Percentiles rank a stretch among this genome's conserved stretches.
Conservation (phyloP, 2,113 vertebrate species). For the Leucosticte australis region DNA sequence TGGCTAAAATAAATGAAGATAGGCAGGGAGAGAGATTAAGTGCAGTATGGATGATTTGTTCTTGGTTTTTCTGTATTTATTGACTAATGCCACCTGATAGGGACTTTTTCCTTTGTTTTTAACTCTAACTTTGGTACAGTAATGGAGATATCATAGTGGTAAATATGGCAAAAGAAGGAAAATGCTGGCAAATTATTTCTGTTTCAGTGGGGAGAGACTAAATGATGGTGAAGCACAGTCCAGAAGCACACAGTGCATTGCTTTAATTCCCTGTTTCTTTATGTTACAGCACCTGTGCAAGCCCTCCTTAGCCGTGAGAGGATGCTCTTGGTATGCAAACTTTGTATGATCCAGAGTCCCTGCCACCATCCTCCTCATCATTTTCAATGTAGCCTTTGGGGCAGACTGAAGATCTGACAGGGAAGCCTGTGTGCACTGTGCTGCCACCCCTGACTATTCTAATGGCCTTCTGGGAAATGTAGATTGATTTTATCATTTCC, state of each 20-base stretch:
- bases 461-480: background rate
- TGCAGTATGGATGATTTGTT: background rate
- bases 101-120: background rate
- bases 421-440: background rate
- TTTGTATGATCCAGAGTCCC: background rate
- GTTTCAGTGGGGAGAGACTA: background rate
- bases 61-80: background rate
- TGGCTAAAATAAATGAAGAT: background rate
- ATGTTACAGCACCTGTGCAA: background rate
- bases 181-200: background rate
- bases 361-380: fast-evolving
- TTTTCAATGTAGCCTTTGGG: fast-evolving
- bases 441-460: background rate
- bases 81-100: background rate
- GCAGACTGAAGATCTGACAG: background rate
- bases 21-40: background rate
- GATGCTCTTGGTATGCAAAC: background rate
- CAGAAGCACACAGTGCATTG: background rate
- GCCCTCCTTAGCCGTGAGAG: background rate
- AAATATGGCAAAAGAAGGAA: background rate
- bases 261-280: background rate
- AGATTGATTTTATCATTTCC: background rate
- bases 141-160: background rate
- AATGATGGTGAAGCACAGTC: background rate
- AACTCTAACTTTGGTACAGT: background rate